Evolutionary conservation across 2,797 vertebrate species (phyloP).

Genomic region (Serranus cabrilla): DNA sequence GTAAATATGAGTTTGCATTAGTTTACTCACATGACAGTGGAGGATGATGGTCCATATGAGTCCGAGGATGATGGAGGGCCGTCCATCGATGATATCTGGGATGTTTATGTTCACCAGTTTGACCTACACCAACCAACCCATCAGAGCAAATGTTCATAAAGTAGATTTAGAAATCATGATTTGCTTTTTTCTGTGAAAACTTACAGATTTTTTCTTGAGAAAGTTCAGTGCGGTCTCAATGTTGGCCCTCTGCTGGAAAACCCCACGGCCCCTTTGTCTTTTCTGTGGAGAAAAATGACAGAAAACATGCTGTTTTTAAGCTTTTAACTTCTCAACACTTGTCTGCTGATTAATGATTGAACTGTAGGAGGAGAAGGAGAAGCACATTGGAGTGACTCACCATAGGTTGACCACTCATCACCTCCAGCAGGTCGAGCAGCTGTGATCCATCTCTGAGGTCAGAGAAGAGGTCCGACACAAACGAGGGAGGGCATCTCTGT

Average conservation of each 20-base stretch:
- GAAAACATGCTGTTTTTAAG: neutral
- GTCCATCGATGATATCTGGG: conserved; percentile 93
- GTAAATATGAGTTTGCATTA: too few species aligned
- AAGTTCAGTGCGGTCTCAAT: conserved; percentile 92
- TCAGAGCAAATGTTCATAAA: neutral
- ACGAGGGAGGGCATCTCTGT: conserved; percentile 86
- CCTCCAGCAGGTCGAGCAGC: conserved; percentile 93
- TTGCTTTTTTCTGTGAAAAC: conserved; percentile 2
- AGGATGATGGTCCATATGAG: conserved; percentile 95
- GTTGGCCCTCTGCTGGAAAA: conserved; percentile 92
- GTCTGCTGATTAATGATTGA: neutral
- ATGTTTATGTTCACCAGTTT: conserved; percentile 96
- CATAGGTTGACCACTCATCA: conserved; percentile 91
- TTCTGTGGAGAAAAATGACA: conserved; percentile 77
- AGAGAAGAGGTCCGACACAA: conserved; percentile 90
- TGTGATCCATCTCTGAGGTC: conserved; percentile 90
- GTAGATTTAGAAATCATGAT: neutral
- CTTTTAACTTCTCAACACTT: neutral
- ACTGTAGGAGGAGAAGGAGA: neutral
- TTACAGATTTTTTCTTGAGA: conserved; percentile 90
- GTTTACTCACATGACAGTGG: conserved; percentile 92
- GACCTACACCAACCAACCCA: conserved; percentile 81
- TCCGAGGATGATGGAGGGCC: conserved; percentile 93
- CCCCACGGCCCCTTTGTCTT: conserved; percentile 88
- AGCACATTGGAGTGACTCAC: conserved; percentile 81